phyloP scores from a whole-genome alignment of 2,113 vertebrate genomes.

The Carlito syrichta region DNA sequence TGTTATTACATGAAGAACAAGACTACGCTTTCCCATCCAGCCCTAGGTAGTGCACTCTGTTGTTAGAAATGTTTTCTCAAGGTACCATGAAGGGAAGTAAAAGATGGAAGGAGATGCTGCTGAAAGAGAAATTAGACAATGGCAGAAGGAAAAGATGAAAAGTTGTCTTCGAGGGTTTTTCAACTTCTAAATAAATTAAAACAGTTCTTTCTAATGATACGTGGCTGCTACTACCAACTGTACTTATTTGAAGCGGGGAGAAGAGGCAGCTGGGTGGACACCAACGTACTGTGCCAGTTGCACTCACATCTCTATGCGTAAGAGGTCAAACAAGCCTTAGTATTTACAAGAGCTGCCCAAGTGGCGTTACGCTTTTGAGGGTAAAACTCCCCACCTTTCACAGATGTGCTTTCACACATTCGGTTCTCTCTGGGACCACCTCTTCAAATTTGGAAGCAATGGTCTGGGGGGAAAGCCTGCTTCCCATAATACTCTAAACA shows the following conservation, averaged over 20 bases:
- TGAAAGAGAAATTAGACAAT: background rate
- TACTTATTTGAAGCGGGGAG: background rate
- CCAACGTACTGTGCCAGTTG: background rate
- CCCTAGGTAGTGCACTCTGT: constrained; percentile 38
- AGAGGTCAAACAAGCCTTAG: background rate
- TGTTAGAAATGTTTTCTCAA: constrained; percentile 50
- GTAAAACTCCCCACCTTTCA: background rate
- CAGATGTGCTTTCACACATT: background rate
- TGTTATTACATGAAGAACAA: constrained; percentile 53
- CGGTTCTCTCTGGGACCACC: background rate
- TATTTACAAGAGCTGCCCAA: constrained; percentile 26
- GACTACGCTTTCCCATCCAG: background rate
- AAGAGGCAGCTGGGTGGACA: background rate
- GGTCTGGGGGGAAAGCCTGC: constrained; percentile 10
- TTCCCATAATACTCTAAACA: constrained; percentile 46
- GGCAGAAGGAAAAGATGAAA: constrained; percentile 50
- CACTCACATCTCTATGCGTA: background rate
- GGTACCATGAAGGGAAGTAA: constrained; percentile 30
- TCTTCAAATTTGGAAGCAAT: constrained; percentile 38
- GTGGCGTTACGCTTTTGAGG: background rate
- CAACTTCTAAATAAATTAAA: constrained; percentile 58
- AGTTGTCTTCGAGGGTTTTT: constrained; percentile 36
- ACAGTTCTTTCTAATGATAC: constrained; percentile 44
- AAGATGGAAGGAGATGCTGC: background rate
- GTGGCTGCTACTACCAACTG: background rate